Conservation (phyloP, 2,113 vertebrate species). For the Epinephelus lanceolatus region DNA sequence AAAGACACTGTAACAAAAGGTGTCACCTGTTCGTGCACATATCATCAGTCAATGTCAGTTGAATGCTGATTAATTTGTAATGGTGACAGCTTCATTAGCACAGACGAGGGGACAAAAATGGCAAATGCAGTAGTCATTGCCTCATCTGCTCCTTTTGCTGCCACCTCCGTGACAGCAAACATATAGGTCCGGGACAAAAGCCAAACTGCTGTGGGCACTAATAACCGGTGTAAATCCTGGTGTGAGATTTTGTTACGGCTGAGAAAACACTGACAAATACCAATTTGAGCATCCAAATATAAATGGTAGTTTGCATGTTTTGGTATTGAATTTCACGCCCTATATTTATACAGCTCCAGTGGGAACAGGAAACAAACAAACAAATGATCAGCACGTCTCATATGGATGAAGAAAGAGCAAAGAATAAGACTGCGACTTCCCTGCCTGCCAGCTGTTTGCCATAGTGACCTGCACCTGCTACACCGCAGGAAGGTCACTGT, state of each 20-base stretch:
- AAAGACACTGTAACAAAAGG: slow-evolving; percentile 9
- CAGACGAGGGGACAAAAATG: neutral
- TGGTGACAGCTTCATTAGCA: slow-evolving; percentile 52
- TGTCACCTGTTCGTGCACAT: slow-evolving; percentile 28
- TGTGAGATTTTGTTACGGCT: neutral
- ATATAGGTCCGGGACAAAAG: slow-evolving; percentile 28
- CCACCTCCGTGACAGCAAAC: slow-evolving; percentile 30
- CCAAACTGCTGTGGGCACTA: slow-evolving; percentile 15
- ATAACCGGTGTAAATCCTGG: slow-evolving; percentile 8
- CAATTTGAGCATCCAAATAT: neutral
- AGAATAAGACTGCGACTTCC: slow-evolving; percentile 1
- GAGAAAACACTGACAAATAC: neutral
- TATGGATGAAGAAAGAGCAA: neutral
- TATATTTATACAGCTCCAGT: neutral
- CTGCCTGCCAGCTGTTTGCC: slow-evolving; percentile 65
- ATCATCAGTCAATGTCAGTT: slow-evolving; percentile 27
- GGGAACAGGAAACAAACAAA: neutral
- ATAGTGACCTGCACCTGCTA: slow-evolving; percentile 64
- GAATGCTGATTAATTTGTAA: slow-evolving; percentile 49
- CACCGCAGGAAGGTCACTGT: slow-evolving; percentile 61
- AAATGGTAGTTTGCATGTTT: neutral
- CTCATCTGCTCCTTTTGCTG: slow-evolving; percentile 32
- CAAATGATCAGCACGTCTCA: neutral
- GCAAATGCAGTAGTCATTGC: slow-evolving; percentile 5
- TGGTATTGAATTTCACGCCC: neutral